Base-by-base conservation (phyloP, 2,888 invertebrate species). In the Drosophila ustulata region DNA sequence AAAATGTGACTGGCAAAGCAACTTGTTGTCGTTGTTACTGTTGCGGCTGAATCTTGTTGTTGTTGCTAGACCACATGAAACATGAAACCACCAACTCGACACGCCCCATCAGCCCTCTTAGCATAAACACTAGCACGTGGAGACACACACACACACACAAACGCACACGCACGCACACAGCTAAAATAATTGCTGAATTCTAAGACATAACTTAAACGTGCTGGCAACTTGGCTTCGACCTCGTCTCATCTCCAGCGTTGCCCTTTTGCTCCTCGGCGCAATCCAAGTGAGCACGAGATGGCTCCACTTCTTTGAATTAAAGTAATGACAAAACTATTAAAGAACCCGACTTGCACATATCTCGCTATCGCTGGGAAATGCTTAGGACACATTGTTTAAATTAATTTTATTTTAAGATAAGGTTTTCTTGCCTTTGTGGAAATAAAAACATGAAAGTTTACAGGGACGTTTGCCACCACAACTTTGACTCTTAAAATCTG, bases 1-100 rank as follows among this genome's bases (percentile, higher is more conserved):
- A 77, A 83, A 80, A 76, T 86, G 87, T 63, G 64, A 77, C 68
- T 66, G 73, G 25, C 11, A 59, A 70, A 78, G 78, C 75, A 74
- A 85, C 65, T 70, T 85, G 68, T 52, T 50, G 59, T 25, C 45
- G 53, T 32, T 63, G 41, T 32, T 11, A 11, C 9, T 52, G 11
- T 30, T 56, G 41, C n/a, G 64, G 49, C 26, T 57, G 52, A 50
- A 45, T 39, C 30, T 25, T 55, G 56, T 23, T 66, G 64, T 49
- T 75, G 65, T 62, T 75, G 67, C 56, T 45, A 53, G 64, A 59
- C 65, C 66, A 68, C 74, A 76, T 72, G 80, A 80, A 85, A 88
- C 52, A 79, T 69, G 65, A 83, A 72, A 79, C 82, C 82, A 63
- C 88, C 79, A 50, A 11, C 64, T 53, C 51, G 69, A 67, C 69